Evolutionary conservation across 1,140 invertebrate genomes (phyloP).

Genomic region (Harlomillsia oculata): DNA sequence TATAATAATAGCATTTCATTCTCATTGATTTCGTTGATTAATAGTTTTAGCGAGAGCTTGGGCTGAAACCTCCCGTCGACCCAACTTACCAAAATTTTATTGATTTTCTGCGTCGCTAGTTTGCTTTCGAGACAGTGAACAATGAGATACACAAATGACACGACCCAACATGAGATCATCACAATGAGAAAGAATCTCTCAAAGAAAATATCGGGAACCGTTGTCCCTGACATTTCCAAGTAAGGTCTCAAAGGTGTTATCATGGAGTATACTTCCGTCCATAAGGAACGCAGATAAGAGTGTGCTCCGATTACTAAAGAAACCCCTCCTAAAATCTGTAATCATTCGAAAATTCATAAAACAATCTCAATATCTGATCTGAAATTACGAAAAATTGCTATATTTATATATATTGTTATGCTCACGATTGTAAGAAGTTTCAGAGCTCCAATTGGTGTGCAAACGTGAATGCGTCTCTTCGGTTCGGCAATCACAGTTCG

Average conservation of each 20-base stretch:
- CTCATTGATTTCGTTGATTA: too few species aligned
- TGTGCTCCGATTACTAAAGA: neutral
- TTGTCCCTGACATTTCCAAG: neutral
- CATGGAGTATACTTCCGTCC: slow-evolving; percentile 6
- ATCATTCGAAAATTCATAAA: too few species aligned
- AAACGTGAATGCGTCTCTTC: too few species aligned
- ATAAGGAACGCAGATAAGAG: neutral
- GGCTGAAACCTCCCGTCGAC: neutral
- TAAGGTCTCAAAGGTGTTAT: neutral
- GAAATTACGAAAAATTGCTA: too few species aligned
- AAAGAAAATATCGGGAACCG: neutral
- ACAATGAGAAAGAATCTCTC: slow-evolving; percentile 3
- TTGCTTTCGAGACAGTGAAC: slow-evolving; percentile 3
- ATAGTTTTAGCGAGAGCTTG: too few species aligned
- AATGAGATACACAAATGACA: neutral
- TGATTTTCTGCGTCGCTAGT: neutral
- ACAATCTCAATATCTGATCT: too few species aligned
- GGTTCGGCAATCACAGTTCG: too few species aligned
- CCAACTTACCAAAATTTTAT: neutral
- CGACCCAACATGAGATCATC: neutral
- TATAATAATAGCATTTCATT: neutral
- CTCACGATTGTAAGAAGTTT: slow-evolving; percentile 8
- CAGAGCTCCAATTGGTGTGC: neutral
- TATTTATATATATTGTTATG: neutral
- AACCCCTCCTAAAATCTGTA: neutral